Evolutionary conservation across 2,888 invertebrate genomes (phyloP).

Genomic region (Macaria notata): DNA sequence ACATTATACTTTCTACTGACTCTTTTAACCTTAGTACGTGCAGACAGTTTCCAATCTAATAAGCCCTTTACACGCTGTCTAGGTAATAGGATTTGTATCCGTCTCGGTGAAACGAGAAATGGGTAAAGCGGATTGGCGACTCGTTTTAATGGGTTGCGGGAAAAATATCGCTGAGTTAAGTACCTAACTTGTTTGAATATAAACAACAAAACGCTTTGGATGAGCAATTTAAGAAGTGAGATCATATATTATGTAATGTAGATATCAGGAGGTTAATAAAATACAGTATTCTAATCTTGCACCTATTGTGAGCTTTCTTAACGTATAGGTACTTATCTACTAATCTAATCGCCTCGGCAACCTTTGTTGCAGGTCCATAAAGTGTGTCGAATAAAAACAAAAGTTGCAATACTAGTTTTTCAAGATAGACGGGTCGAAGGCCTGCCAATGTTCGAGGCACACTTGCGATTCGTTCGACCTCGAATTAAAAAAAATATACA

Average conservation of each 20-base stretch:
- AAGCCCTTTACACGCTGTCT: slow-evolving; percentile 23
- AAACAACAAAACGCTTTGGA: too few species aligned
- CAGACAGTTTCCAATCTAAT: slow-evolving; percentile 28
- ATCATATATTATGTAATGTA: too few species aligned
- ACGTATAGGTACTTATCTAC: background rate
- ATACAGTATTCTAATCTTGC: slow-evolving; percentile 1
- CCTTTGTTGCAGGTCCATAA: slow-evolving; percentile 43
- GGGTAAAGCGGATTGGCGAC: slow-evolving; percentile 1
- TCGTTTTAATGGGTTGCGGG: background rate
- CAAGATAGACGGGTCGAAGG: slow-evolving; percentile 64
- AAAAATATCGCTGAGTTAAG: background rate
- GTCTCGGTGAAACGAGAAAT: slow-evolving; percentile 11
- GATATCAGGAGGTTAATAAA: background rate
- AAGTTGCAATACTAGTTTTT: slow-evolving; percentile 74
- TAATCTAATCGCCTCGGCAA: slow-evolving; percentile 40
- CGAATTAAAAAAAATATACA: slow-evolving; percentile 49
- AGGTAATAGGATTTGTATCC: slow-evolving; percentile 23
- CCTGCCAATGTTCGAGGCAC: slow-evolving; percentile 49
- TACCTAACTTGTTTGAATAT: too few species aligned
- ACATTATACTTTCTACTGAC: slow-evolving; percentile 63
- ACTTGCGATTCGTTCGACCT: slow-evolving; percentile 64
- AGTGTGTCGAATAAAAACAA: slow-evolving; percentile 68
- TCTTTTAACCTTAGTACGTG: slow-evolving; percentile 50
- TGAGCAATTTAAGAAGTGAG: too few species aligned
- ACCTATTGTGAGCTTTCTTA: slow-evolving; percentile 8